A percentile compares a stretch with the other conserved stretches of the same genome.
Evolutionary conservation across 2,888 invertebrate genomes (phyloP).

Genomic region (Venusia cambrica): DNA sequence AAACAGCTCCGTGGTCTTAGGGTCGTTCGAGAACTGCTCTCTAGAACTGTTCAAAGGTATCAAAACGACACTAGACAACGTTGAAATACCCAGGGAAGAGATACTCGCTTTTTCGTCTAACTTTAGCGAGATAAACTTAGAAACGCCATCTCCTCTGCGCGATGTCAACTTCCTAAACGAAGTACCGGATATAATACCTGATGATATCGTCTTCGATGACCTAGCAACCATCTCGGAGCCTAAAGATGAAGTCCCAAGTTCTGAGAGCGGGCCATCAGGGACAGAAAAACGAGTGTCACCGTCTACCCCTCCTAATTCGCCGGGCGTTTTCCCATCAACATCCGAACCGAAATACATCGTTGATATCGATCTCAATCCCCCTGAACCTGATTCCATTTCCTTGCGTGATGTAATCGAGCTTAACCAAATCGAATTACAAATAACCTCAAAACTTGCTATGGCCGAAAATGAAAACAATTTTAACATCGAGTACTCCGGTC

Average conservation of each 20-base stretch:
- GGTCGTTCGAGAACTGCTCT: constrained; percentile 80
- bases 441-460: constrained; percentile 73
- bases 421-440: constrained; percentile 68
- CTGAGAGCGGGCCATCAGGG: constrained; percentile 48
- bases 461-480: constrained; percentile 78
- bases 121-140: constrained; percentile 73
- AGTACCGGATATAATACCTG: constrained; percentile 65
- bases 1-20: constrained; percentile 79
- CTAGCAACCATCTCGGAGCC: constrained; percentile 48
- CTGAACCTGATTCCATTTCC: constrained; percentile 33
- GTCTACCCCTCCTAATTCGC: constrained; percentile 69
- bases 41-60: constrained; percentile 73
- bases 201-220: constrained; percentile 59
- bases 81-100: constrained; percentile 70
- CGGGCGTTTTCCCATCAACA: constrained; percentile 60
- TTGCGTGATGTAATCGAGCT: constrained; percentile 56
- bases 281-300: constrained; percentile 65
- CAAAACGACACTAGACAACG: constrained; percentile 61
- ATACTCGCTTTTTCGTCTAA: constrained; percentile 78
- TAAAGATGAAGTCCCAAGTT: constrained; percentile 39
- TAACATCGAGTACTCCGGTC: constrained; percentile 74
- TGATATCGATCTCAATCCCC: constrained; percentile 53
- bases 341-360: constrained; percentile 64
- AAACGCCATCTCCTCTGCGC: constrained; percentile 69
- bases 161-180: constrained; percentile 71